Base-by-base conservation (phyloP, 92 coral and sea anemone genomes). In the Epizoanthus ramosus region DNA sequence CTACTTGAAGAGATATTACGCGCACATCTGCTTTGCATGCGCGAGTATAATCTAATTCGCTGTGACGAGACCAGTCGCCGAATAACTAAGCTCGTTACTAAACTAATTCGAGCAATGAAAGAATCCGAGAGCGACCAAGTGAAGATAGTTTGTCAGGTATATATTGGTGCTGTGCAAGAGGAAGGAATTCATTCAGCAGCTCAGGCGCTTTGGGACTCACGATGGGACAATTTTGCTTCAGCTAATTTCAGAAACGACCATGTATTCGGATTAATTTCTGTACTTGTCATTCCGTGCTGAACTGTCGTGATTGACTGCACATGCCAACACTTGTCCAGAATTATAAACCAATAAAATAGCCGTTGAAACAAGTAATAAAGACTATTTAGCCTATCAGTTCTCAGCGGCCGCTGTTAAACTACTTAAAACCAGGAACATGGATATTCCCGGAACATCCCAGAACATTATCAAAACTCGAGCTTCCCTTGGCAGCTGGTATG, bases 241-340 rank as follows among this genome's bases (percentile, higher is more conserved):
- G 81, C 81, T n/a, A 76, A 68, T 60, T 76, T 76, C 54, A 76
- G 81, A 76, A 76, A 76, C 14, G 81, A 76, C 39, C 58, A 68
- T 15, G 69, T 76, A 7, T 76, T 76, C 19, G 81, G 81, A 10
- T 14, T 76, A 76, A 60, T 76, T 10, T 69, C 43, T 10, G 81
- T 76, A 31, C 21, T 76, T 21, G 64, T 60, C 21, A 35, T 76
- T 21, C 54, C 81, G 65, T 76, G 57, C 81, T 76, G 71, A 65
- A 65, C 25, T 43, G 50, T 43, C 10, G 9, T 43, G 9, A 9
- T 9, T 43, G 50, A 43, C 50, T 43, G 50, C 50, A 43, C 50
- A 43, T 43, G 50, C 50, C 47, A 41, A 6, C 47, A 41, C 8
- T 41, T 41, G 5, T 3, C 0, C 5, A 41, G 8, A 41, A 2